Evolutionary conservation across 1,140 invertebrate species (phyloP).

Genomic region (Physella acuta): DNA sequence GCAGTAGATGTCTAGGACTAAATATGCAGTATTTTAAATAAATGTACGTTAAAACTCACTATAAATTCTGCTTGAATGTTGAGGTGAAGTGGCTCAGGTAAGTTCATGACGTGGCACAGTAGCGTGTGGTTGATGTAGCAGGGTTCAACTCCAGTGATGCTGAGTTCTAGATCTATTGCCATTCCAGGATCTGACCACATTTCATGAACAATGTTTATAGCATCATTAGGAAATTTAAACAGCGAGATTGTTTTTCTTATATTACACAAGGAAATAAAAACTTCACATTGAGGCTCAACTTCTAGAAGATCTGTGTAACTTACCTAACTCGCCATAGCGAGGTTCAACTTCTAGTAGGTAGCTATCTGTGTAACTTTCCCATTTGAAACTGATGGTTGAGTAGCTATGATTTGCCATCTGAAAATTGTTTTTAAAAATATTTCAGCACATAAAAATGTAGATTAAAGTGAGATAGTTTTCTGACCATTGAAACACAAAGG

Average conservation of each 20-base stretch:
- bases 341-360: conserved; percentile 57
- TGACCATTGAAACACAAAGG: too few species aligned
- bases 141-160: conserved; percentile 51
- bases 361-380: conserved; percentile 47
- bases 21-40: too few species aligned
- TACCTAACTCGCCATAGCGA: conserved; percentile 59
- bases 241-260: not conserved
- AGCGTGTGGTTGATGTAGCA: conserved; percentile 52
- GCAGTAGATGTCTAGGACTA: too few species aligned
- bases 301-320: not conserved
- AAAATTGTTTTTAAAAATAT: conserved; percentile 12
- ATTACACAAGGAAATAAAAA: too few species aligned
- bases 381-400: conserved; percentile 55
- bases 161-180: conserved; percentile 54
- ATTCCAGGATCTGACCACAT: conserved; percentile 45
- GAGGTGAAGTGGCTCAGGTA: conserved; percentile 54
- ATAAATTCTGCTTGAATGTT: conserved; percentile 56
- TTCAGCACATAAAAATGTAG: too few species aligned
- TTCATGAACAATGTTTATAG: not conserved
- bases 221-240: not conserved
- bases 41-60: too few species aligned
- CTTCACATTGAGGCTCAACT: too few species aligned
- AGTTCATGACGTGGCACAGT: conserved; percentile 54
- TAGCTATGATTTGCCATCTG: conserved; percentile 59
- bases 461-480: too few species aligned